Percentiles rank a stretch among this genome's conserved stretches.
Evolutionary conservation across 1,140 invertebrate species (phyloP).

Genomic region (Anoplophora glabripennis): DNA sequence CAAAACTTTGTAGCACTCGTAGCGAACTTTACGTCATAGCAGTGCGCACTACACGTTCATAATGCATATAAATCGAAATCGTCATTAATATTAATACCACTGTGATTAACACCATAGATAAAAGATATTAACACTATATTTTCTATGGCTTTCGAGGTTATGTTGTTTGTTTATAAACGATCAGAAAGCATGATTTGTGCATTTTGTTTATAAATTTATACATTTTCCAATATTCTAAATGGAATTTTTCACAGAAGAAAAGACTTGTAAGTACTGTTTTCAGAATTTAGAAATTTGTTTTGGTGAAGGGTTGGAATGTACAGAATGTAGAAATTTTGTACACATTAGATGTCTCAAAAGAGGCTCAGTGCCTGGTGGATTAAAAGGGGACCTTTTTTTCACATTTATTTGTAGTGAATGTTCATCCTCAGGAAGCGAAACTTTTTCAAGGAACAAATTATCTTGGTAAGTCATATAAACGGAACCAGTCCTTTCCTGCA

Average conservation of each 20-base stretch:
- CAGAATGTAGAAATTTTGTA: conserved; percentile 55
- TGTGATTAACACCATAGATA: too few species aligned
- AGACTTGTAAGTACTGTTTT: conserved; percentile 44
- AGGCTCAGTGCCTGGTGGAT: conserved; percentile 61
- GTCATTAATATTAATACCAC: too few species aligned
- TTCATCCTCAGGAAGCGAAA: conserved; percentile 54
- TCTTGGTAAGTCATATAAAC: conserved; percentile 55
- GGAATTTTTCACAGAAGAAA: conserved; percentile 3
- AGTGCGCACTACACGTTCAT: too few species aligned
- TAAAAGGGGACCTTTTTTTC: conserved; percentile 75
- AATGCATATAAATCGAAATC: too few species aligned
- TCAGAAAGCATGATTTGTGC: too few species aligned
- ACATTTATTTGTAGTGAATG: conserved; percentile 67
- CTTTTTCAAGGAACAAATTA: conserved; percentile 60
- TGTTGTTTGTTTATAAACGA: too few species aligned
- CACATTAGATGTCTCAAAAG: conserved; percentile 62
- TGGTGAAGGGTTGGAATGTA: conserved; percentile 51
- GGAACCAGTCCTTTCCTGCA: too few species aligned
- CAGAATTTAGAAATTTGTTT: conserved; percentile 28
- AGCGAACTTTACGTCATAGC: too few species aligned
- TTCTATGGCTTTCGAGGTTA: too few species aligned
- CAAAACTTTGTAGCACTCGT: too few species aligned
- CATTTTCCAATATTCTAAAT: neutral
- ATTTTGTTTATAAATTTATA: too few species aligned
- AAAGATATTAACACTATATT: too few species aligned